phyloP scores from a whole-genome alignment of 2,113 vertebrate genomes.

The Aythya baeri region DNA sequence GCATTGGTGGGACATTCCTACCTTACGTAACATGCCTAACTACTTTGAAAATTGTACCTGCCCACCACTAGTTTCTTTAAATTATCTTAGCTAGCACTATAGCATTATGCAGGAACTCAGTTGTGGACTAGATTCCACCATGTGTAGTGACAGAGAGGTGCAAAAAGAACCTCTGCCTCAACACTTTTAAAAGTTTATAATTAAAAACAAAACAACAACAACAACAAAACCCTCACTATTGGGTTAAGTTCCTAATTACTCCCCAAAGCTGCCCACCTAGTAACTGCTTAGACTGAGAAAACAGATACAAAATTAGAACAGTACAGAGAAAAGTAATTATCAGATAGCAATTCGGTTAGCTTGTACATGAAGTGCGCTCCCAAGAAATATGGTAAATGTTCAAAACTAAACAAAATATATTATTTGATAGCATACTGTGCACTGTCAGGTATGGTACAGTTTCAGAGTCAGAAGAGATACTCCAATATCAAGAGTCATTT shows the following conservation, averaged over 20 bases:
- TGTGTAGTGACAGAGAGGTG: not conserved
- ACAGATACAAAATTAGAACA: not conserved
- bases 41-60: not conserved
- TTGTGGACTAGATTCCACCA: not conserved
- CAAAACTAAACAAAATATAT: not conserved
- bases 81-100: not conserved
- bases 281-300: not conserved
- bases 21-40: not conserved
- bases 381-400: not conserved
- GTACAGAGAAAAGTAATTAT: not conserved
- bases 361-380: rapidly evolving
- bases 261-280: not conserved
- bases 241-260: not conserved
- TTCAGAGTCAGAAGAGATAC: not conserved
- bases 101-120: not conserved
- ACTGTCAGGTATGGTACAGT: rapidly evolving
- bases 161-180: not conserved
- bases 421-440: rapidly evolving
- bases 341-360: not conserved
- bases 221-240: not conserved
- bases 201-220: too few species aligned
- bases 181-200: not conserved
- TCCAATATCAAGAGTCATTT: not conserved
- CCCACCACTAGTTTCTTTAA: not conserved
- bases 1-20: not conserved